A percentile compares a stretch with the other conserved stretches of the same genome.
Conservation (phyloP, 2,797 vertebrate species). For the Paguma larvata region DNA sequence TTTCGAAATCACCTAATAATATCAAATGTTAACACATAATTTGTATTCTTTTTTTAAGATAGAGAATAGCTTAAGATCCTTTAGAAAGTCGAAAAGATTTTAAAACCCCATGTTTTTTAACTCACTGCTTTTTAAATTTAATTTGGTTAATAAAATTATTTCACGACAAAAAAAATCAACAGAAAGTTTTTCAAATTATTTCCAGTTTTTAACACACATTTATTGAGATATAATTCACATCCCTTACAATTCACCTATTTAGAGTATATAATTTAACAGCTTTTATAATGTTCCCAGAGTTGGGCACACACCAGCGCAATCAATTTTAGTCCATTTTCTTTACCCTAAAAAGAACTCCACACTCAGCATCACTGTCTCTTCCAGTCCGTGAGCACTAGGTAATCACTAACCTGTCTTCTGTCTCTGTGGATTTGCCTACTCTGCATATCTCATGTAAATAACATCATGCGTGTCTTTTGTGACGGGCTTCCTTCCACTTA, state of each 20-base stretch:
- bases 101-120: not conserved
- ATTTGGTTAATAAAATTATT: conserved; percentile 11
- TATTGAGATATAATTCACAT: not conserved
- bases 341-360: not conserved
- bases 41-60: not conserved
- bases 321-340: not conserved
- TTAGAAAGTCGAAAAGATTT: not conserved
- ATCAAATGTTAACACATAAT: not conserved
- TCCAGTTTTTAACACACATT: not conserved
- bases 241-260: not conserved
- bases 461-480: not conserved
- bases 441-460: not conserved
- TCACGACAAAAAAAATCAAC: not conserved
- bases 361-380: not conserved
- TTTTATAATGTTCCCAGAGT: not conserved
- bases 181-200: not conserved
- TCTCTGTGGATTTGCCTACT: not conserved
- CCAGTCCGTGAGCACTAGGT: not conserved
- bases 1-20: conserved; percentile 43
- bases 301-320: not conserved
- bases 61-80: not conserved
- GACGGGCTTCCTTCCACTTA: not conserved
- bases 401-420: not conserved
- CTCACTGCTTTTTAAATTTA: not conserved
- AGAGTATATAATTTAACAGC: not conserved